phyloP scores from a whole-genome alignment of 2,888 invertebrate genomes.

The Gnatocerus cornutus region DNA sequence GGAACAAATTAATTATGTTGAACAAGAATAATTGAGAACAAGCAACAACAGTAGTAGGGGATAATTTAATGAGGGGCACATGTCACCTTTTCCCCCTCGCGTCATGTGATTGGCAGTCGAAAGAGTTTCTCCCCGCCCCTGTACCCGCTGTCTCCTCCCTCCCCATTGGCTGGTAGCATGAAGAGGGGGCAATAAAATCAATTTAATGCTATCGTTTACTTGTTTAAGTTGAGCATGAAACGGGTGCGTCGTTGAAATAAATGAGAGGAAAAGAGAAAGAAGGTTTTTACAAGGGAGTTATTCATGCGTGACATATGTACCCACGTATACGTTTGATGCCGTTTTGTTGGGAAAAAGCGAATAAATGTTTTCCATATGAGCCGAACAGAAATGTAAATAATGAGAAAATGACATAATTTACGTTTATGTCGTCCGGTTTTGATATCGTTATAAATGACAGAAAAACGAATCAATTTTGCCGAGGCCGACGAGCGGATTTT shows the following conservation, averaged over 20 bases:
- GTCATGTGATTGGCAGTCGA: slow-evolving; percentile 67
- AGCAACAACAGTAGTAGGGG: slow-evolving; percentile 41
- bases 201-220: slow-evolving; percentile 70
- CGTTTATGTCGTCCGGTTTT: slow-evolving; percentile 50
- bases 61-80: slow-evolving; percentile 54
- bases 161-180: slow-evolving; percentile 64
- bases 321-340: slow-evolving; percentile 33
- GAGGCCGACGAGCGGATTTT: slow-evolving; percentile 2
- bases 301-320: slow-evolving; percentile 53
- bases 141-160: slow-evolving; percentile 65
- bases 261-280: slow-evolving; percentile 53
- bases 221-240: slow-evolving; percentile 65
- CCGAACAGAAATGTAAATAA: slow-evolving; percentile 49
- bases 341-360: slow-evolving; percentile 48
- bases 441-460: slow-evolving; percentile 54
- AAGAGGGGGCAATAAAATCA: slow-evolving; percentile 71
- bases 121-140: slow-evolving; percentile 68
- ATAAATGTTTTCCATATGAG: slow-evolving; percentile 48
- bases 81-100: slow-evolving; percentile 57
- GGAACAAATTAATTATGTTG: slow-evolving; percentile 67
- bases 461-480: slow-evolving; percentile 48
- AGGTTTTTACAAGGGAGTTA: slow-evolving; percentile 43
- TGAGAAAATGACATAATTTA: slow-evolving; percentile 53
- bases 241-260: slow-evolving; percentile 53
- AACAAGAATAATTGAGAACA: slow-evolving; percentile 64